These are phyloP conservation scores for Galleria mellonella DNA, from an alignment of 1,140 invertebrate genomes.

Conservation along the genomic window DNA sequence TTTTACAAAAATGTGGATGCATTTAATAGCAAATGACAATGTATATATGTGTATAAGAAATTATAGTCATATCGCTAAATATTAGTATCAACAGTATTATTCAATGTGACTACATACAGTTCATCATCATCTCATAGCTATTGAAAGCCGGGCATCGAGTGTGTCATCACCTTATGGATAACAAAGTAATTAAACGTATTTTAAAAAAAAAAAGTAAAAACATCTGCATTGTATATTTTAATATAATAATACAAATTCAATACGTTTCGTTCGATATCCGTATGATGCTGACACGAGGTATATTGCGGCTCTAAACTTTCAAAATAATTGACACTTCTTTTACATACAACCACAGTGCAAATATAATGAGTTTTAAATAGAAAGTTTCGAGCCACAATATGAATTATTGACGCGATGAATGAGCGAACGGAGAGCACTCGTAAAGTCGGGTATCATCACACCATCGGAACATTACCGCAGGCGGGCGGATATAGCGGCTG, in stretches of 20 bases:
- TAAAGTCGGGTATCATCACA: conserved; percentile 41
- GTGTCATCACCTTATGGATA: neutral
- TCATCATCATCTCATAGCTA: conserved; percentile 11
- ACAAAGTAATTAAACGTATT: no score
- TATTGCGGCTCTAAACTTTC: no score
- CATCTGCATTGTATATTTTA: no score
- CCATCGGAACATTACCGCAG: conserved; percentile 68
- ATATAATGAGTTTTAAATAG: no score
- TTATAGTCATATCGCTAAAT: neutral
- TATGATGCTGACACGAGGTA: no score
- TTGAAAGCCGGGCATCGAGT: conserved; percentile 18
- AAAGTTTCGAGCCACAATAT: no score
- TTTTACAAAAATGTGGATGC: conserved; percentile 34
- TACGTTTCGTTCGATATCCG: no score
- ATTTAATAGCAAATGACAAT: conserved; percentile 14
- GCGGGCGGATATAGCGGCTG: conserved; percentile 65
- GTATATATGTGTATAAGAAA: conserved; percentile 4
- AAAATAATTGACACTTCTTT: no score
- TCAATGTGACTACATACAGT: conserved; percentile 1
- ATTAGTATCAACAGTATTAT: conserved; percentile 9
- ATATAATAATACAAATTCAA: no score
- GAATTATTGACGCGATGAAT: no score
- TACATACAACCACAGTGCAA: no score
- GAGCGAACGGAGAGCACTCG: conserved; percentile 6
- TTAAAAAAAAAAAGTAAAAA: no score